Evolutionary conservation across 2,113 vertebrate genomes (phyloP), one percentile per base, ranked within the genome.

Genomic region (Eudyptes chrysolophus): DNA sequence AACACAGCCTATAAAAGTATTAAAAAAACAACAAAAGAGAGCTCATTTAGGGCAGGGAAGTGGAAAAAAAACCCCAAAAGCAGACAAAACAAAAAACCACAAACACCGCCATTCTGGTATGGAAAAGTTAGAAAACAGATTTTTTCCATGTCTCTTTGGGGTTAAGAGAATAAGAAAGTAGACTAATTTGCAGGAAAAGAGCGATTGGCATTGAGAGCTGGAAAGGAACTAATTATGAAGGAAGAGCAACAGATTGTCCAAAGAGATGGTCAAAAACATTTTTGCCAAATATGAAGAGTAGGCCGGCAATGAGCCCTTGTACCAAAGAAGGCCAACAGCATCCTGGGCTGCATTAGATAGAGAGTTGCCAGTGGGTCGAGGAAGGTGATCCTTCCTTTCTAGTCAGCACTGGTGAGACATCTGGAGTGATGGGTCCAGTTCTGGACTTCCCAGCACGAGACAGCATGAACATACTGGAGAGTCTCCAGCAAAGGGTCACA

Each of bases 101-200:
- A 18, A 20, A 29, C 9, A 64, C 10, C 1, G 3, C 24, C 17
- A 32, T 46, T 70, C 5, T 0, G 0, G 9, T 14, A 64, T 4
- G 3, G 19, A 75, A 62, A 69, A 38, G 69, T 57, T 38, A 17
- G 11, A 13, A 36, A 66, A 52, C 3, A 54, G 3, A 49, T 42
- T 71, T 76, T 60, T 66, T 51, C 20, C 18, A 16, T 16, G 6
- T 30, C 16, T 66, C 13, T 66, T 36, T 38, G 11, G 24, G 27
- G 26, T 90, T 51, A 81, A 18, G 22, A 71, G 7, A 54, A 7
- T 6, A 84, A 74, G 11, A 62, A 89, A 55, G 27, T 18, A 49
- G 22, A 76, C 26, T 9, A 75, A 62, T 51, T 75, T 26, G 4
- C 55, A 90, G 36, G 42, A 60, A 52, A 77, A 19, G 34, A 19